phyloP scores from a whole-genome alignment of 2,797 vertebrate genomes.

The Lagorchestes hirsutus region DNA sequence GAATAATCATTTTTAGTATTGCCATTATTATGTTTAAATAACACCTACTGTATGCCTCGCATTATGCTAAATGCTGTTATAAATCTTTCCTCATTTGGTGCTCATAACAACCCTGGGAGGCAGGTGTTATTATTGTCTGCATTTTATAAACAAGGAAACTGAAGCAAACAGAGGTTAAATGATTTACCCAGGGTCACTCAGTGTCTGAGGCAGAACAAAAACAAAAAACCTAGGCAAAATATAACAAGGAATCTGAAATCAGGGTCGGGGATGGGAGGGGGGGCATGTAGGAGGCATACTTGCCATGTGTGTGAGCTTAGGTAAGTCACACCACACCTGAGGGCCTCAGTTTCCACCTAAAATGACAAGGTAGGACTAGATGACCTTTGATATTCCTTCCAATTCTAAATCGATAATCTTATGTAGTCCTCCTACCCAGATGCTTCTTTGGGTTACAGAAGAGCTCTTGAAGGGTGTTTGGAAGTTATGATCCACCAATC shows the following conservation, averaged over 20 bases:
- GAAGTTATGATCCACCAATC: background rate
- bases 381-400: background rate
- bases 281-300: background rate
- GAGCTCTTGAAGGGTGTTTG: background rate
- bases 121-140: background rate
- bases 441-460: background rate
- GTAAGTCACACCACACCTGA: background rate
- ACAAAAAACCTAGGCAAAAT: conserved; percentile 64
- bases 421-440: background rate
- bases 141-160: background rate
- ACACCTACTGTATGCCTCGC: too few relatives aligned
- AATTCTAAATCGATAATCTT: background rate
- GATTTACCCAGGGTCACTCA: background rate
- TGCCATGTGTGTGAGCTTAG: background rate
- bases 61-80: too few relatives aligned
- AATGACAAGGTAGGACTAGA: background rate
- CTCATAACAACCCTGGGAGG: too few relatives aligned
- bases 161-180: background rate
- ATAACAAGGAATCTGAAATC: conserved; percentile 63
- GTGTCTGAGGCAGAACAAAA: background rate
- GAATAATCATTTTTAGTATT: too few relatives aligned
- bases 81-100: too few relatives aligned
- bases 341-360: background rate
- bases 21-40: too few relatives aligned
- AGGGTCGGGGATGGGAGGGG: too few relatives aligned